phyloP scores from a whole-genome alignment of 2,797 vertebrate genomes.

The Acestrorhynchus altus region DNA sequence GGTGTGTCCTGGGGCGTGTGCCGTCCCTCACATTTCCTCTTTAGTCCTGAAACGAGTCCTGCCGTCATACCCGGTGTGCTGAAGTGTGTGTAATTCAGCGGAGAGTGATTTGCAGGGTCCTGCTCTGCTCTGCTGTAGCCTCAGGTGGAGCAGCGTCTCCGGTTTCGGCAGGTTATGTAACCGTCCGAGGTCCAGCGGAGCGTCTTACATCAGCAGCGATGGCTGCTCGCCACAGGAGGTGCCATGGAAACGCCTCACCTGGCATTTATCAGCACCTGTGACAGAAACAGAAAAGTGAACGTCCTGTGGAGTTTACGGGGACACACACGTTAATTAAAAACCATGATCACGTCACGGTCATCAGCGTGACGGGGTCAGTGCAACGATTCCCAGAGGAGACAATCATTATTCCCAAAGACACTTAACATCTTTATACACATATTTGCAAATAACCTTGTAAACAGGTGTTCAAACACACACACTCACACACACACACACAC shows the following conservation, averaged over 20 bases:
- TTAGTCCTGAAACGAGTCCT: background rate
- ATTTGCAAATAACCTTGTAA: no score
- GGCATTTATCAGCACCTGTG: background rate
- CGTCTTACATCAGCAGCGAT: background rate
- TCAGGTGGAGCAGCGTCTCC: background rate
- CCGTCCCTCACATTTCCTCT: background rate
- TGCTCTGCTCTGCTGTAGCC: constrained; percentile 3
- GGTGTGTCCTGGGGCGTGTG: background rate
- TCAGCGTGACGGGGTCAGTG: no score
- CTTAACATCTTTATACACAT: no score
- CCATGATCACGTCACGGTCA: no score
- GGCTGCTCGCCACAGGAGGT: background rate
- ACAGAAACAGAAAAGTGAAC: background rate
- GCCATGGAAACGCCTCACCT: background rate
- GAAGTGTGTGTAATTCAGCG: constrained; percentile 5
- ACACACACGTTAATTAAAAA: no score
- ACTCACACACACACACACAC: no score
- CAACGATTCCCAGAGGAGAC: no score
- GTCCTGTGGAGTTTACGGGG: no score
- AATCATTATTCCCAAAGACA: no score
- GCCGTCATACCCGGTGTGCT: background rate
- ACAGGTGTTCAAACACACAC: no score
- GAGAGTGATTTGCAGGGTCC: constrained; percentile 1
- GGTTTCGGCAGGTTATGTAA: background rate
- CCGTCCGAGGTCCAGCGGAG: background rate